These are phyloP conservation scores for Myotis yumanensis DNA, from an alignment of 2,113 vertebrate genomes.

Conservation along the genomic window DNA sequence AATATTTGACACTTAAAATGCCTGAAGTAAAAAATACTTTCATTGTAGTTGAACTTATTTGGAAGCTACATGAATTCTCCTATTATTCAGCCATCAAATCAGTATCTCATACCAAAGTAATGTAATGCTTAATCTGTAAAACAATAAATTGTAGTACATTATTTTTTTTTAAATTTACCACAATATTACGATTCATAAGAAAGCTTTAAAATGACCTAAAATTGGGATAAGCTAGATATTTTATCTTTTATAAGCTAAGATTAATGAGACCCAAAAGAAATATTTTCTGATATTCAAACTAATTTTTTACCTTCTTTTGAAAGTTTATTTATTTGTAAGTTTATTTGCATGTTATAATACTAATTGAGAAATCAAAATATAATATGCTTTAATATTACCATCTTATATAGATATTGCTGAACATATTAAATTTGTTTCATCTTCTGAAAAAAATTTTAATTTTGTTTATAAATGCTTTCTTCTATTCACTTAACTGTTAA, in stretches of 20 bases:
- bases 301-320: background rate
- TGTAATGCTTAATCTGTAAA: background rate
- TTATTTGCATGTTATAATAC: background rate
- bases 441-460: background rate
- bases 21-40: background rate
- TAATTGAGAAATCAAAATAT: background rate
- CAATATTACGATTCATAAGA: background rate
- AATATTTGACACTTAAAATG: background rate
- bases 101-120: background rate
- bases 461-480: background rate
- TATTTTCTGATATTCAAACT: background rate
- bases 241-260: background rate
- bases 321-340: slow-evolving; percentile 24
- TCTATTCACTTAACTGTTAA: slow-evolving; percentile 40
- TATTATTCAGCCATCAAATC: background rate
- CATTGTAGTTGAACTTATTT: background rate
- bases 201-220: background rate
- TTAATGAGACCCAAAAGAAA: background rate
- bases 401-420: background rate
- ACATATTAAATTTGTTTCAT: background rate
- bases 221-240: background rate
- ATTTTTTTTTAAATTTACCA: background rate
- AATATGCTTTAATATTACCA: background rate
- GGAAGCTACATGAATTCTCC: background rate
- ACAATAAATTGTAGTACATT: background rate